Evolutionary conservation across 2,113 vertebrate genomes (phyloP), one percentile per base, ranked within the genome.

Genomic region (Thinocorus orbignyianus): DNA sequence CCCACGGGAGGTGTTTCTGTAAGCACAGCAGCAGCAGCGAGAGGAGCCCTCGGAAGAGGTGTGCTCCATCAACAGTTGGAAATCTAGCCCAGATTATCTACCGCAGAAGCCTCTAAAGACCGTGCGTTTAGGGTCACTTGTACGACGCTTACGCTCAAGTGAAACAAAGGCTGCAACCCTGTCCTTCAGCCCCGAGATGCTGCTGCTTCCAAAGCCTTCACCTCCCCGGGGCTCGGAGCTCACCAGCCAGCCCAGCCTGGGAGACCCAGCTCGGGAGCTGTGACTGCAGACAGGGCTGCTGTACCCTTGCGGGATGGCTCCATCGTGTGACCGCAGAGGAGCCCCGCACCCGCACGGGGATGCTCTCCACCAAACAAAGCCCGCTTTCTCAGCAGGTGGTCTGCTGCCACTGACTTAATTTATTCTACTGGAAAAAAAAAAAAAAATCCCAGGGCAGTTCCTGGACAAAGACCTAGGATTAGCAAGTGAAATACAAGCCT

Each of bases 361-460:
- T 5, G 23, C 1, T 5, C 58, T n/a, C 51, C 1, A 3, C 23
- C 64, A 22, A 18, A 95, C 85, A 93, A 93, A 93, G 94, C 60
- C 85, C 18, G 82, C 95, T 94, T 95, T 95, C 95, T 95, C 88
- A 88, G 93, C 86, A 90, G 91, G 95, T 84, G 95, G 90, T 92
- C 88, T 77, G 31, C 71, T 81, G 93, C 88, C 95, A 94, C 65
- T 20, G 77, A 90, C 69, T 96, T 95, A 86, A 95, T 96, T 93
- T 57, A 96, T 94, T 94, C 92, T 12, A 76, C 61, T 72, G 46
- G 17, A 13, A 51, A 51, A 13, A 13, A 51, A 51, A 51, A 51
- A 22, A 23, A 71, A 52, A 12, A n/a, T n/a, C 15, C n/a, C 72
- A 9, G 80, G 89, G 87, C 78, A 61, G 77, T 30, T 93, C 88